Evolutionary conservation across 2,797 vertebrate species (phyloP).

Genomic region (Periparus ater): DNA sequence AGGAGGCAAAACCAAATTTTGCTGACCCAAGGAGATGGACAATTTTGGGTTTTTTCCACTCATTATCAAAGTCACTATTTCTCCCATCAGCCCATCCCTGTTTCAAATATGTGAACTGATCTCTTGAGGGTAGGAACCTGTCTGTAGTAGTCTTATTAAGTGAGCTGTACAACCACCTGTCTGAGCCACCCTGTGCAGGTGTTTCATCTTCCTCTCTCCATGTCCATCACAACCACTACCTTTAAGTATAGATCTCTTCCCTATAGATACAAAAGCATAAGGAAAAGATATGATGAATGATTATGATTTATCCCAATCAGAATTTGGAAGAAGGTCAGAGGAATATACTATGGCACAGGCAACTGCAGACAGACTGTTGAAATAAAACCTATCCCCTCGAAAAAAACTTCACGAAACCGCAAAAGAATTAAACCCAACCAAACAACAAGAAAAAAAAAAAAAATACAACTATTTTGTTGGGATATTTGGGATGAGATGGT

Average conservation of each 20-base stretch:
- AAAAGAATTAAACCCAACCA: neutral
- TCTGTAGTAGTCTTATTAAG: neutral
- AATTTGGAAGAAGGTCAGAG: neutral
- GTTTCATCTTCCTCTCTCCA: neutral
- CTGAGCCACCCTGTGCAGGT: neutral
- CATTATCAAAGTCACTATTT: neutral
- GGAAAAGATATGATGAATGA: neutral
- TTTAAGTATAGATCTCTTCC: neutral
- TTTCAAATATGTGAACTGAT: neutral
- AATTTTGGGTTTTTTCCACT: neutral
- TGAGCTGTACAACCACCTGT: accelerated
- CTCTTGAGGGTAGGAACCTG: neutral
- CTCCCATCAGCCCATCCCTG: accelerated
- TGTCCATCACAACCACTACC: neutral
- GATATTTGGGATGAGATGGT: neutral
- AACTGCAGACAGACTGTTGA: neutral
- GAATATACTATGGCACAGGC: neutral
- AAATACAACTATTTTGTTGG: neutral
- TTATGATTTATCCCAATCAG: neutral
- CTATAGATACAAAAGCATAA: neutral
- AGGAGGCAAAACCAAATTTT: neutral
- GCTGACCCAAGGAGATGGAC: neutral
- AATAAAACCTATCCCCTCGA: neutral
- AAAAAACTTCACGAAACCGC: accelerated
- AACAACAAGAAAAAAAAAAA: neutral